Base-by-base conservation (phyloP, 2,797 vertebrate genomes). In the Parauchenoglanis ngamensis region DNA sequence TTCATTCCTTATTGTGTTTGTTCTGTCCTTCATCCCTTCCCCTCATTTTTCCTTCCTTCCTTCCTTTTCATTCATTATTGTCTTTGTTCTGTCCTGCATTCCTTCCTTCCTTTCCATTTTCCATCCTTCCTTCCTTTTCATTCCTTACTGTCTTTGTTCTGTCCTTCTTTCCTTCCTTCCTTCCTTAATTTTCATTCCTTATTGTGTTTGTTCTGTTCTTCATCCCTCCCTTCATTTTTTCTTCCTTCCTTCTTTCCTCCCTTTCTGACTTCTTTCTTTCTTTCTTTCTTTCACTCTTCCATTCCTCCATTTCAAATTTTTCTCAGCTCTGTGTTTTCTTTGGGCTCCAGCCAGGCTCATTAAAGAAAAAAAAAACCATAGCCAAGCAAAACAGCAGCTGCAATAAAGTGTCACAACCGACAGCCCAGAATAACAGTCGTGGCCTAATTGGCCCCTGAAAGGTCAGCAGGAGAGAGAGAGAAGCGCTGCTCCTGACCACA, bases 361-460 rank as follows among this genome's bases (percentile, higher is more conserved):
- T 91, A 90, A 88, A 86, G 82, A 87, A 84, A 87, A 56, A 70
- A 82, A 86, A 83, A 68, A 88, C 65, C 85, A 86, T 78, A 88
- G 89, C 85, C 90, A 87, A 89, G 88, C 90, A 90, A 89, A 89
- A 89, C 88, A 87, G 85, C 79, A 68, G 80, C 63, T 68, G 86
- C 63, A 88, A 54, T 67, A 83, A 90, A 87, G 86, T 89, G 86
- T 86, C 84, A 85, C 86, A 86, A 59, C 81, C 86, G 85, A 81
- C 86, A 89, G 82, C 85, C 75, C 89, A 86, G 87, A 85, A 83
- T 86, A 87, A 87, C 86, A 88, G 86, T 80, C 56, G 63, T 87
- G 77, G 28, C 83, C 86, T 91, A 90, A 91, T 90, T 91, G 87
- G 90, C 77, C 78, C 73, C 57, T 67, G 78, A 91, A 91, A 91